These are phyloP conservation scores for Phaethornis superciliosus DNA, from an alignment of 2,113 vertebrate genomes.

Conservation along the genomic window DNA sequence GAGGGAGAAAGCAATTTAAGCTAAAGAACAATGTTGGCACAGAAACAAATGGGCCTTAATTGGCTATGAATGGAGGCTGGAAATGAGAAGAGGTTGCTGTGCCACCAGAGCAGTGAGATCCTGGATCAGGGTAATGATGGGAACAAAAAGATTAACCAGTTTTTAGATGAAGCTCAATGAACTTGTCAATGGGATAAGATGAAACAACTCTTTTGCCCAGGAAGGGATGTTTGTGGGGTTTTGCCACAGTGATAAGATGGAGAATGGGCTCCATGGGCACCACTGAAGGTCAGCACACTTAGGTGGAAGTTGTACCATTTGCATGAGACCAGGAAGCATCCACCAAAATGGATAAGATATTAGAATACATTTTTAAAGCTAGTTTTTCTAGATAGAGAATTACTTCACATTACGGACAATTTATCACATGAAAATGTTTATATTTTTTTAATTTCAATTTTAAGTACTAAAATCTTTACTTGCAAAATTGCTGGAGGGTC, in stretches of 20 bases:
- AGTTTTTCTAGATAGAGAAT: background rate
- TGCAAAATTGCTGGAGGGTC: background rate
- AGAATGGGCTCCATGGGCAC: background rate
- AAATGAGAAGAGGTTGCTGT: background rate
- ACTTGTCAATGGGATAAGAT: background rate
- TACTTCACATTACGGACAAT: background rate
- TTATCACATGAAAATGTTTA: background rate
- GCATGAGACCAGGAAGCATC: background rate
- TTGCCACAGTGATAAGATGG: background rate
- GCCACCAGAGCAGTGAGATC: background rate
- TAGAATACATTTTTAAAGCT: background rate
- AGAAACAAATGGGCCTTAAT: background rate
- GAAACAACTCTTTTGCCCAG: background rate
- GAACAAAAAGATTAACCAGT: background rate
- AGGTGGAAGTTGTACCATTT: background rate
- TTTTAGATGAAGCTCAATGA: background rate
- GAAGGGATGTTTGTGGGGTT: background rate
- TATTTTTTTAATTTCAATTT: background rate
- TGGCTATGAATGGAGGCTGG: background rate
- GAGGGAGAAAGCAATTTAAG: constrained; percentile 4
- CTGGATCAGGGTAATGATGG: background rate
- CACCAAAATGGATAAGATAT: background rate
- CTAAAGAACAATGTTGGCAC: background rate
- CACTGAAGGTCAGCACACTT: rapidly evolving
- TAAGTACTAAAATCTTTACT: background rate